Conservation (phyloP, 1,140 invertebrate species). For the Papilio aristodemus region DNA sequence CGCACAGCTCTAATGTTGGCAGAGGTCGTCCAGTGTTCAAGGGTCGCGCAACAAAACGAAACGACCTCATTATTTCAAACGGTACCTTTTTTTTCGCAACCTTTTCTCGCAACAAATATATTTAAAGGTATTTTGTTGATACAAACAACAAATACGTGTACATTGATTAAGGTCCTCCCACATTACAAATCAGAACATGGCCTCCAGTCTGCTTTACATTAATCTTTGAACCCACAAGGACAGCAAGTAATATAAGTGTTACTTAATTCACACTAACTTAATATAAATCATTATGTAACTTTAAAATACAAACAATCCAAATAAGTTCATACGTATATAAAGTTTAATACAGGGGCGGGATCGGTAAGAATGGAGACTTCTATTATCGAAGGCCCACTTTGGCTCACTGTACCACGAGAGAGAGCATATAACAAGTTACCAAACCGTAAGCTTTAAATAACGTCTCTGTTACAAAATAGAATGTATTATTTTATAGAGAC, state of each 20-base stretch:
- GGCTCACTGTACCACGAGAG: too few relatives aligned
- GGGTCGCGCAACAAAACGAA: slow-evolving; percentile 24
- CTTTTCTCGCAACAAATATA: slow-evolving; percentile 31
- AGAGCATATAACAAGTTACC: too few relatives aligned
- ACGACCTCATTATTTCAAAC: slow-evolving; percentile 31
- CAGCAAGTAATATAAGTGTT: not conserved
- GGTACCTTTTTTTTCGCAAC: slow-evolving; percentile 31
- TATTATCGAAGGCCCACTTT: too few relatives aligned
- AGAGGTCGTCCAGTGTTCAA: slow-evolving; percentile 25
- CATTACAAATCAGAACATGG: slow-evolving; percentile 5
- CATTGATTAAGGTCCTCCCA: slow-evolving; percentile 10
- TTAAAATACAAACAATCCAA: too few relatives aligned
- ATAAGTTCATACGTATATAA: too few relatives aligned
- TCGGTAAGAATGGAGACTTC: too few relatives aligned
- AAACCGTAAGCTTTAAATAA: too few relatives aligned
- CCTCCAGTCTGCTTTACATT: not conserved
- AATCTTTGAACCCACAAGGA: not conserved
- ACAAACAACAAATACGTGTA: slow-evolving; percentile 12
- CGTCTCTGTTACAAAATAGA: too few relatives aligned
- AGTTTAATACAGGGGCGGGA: too few relatives aligned
- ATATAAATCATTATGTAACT: not conserved
- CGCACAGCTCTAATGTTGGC: not conserved
- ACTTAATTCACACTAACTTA: not conserved
- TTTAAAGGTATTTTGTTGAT: slow-evolving; percentile 27
- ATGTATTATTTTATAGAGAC: too few relatives aligned